Evolutionary conservation across 2,113 vertebrate species (phyloP).

Genomic region (Tyrannus savana): DNA sequence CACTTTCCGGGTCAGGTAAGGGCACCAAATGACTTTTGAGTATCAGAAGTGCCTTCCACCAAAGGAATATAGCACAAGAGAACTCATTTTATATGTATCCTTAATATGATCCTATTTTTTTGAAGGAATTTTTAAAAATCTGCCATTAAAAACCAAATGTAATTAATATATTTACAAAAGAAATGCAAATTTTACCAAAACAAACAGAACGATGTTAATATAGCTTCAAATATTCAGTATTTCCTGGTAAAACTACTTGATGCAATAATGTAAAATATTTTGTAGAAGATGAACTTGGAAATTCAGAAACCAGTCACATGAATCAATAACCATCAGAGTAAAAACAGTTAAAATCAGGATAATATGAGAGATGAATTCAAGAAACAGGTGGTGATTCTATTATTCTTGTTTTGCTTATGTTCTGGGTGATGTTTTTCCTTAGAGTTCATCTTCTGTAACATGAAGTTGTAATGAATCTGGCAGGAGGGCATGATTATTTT

Average conservation of each 20-base stretch:
- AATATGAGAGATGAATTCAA: not conserved
- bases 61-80: not conserved
- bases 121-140: not conserved
- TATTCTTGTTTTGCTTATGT: not conserved
- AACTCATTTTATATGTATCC: not conserved
- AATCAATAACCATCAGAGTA: not conserved
- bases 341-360: not conserved
- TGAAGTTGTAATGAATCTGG: not conserved
- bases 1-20: not conserved
- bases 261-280: not conserved
- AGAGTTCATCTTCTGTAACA: not conserved
- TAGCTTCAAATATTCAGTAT: not conserved
- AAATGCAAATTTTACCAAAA: not conserved
- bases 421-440: not conserved
- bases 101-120: not conserved
- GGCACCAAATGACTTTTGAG: not conserved
- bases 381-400: not conserved
- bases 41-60: not conserved
- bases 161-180: not conserved
- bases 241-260: not conserved
- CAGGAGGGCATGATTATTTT: not conserved
- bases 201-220: not conserved
- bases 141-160: not conserved
- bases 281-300: not conserved
- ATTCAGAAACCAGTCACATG: not conserved